These are phyloP conservation scores for Blennius ocellaris DNA, from an alignment of 2,113 vertebrate species.

Conservation along the genomic window DNA sequence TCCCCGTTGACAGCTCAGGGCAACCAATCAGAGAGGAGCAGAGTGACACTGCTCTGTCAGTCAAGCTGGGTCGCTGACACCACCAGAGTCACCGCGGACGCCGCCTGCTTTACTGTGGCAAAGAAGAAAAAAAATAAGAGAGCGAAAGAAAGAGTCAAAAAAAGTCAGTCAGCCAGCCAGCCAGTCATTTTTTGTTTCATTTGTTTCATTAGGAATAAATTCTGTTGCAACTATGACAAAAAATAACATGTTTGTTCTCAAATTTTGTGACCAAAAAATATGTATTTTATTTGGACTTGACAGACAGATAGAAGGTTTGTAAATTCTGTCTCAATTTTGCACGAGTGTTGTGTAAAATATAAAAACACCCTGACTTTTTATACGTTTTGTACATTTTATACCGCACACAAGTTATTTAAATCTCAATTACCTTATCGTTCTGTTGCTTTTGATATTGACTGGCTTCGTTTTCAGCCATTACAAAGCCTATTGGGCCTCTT, in stretches of 20 bases:
- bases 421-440: not conserved
- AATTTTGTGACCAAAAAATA: not conserved
- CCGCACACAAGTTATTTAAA: not conserved
- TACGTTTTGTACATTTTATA: too few species aligned
- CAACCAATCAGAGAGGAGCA: conserved; percentile 78
- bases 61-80: conserved; percentile 69
- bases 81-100: conserved; percentile 76
- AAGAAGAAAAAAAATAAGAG: conserved; percentile 15
- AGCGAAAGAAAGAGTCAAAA: too few species aligned
- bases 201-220: conserved; percentile 30
- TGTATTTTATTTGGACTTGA: conserved; percentile 8
- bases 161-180: conserved; percentile 22
- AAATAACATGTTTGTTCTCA: not conserved
- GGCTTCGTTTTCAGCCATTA: conserved; percentile 25
- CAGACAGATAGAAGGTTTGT: not conserved
- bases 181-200: conserved; percentile 37
- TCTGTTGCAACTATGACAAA: conserved; percentile 26
- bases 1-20: conserved; percentile 73
- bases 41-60: conserved; percentile 69
- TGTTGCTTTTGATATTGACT: not conserved
- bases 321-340: conserved; percentile 4
- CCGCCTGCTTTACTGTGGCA: conserved; percentile 65
- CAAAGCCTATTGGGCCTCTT: conserved; percentile 41
- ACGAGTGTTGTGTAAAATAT: not conserved
- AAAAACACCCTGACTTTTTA: not conserved